Evolutionary conservation across 2,797 vertebrate species (phyloP).

Genomic region (Ctenopoma kingsleyae): DNA sequence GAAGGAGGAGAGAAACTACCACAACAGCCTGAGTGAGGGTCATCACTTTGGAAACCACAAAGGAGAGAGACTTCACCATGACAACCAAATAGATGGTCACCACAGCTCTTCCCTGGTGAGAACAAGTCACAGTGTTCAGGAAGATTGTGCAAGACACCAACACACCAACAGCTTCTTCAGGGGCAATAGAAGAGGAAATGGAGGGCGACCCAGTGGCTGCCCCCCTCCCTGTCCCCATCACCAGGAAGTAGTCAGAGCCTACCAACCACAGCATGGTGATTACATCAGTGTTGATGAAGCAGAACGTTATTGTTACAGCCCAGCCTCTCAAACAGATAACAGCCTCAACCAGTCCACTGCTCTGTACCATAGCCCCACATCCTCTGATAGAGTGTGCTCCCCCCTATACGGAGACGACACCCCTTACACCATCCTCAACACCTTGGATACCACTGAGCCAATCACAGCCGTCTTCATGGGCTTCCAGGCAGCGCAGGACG

Average conservation of each 20-base stretch:
- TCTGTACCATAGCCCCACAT: conserved; percentile 43
- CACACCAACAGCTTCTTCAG: background rate
- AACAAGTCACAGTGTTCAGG: conserved; percentile 8
- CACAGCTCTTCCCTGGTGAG: conserved; percentile 6
- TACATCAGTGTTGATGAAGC: conserved; percentile 55
- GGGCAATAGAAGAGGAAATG: background rate
- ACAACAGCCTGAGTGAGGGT: conserved; percentile 9
- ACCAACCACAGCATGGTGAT: conserved; percentile 45
- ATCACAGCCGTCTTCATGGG: conserved; percentile 96
- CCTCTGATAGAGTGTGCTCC: conserved; percentile 52
- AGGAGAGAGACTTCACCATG: conserved; percentile 1
- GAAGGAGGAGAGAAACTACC: conserved; percentile 26
- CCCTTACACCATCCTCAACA: conserved; percentile 82
- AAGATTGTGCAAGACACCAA: background rate
- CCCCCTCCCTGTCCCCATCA: conserved; percentile 36
- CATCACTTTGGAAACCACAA: conserved; percentile 54
- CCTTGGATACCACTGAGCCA: conserved; percentile 84
- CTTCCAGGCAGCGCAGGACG: conserved; percentile 84
- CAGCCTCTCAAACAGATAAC: conserved; percentile 19
- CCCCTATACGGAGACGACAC: conserved; percentile 71
- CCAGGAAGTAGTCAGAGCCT: conserved; percentile 30
- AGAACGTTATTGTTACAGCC: conserved; percentile 36
- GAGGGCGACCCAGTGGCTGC: conserved; percentile 24
- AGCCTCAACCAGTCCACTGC: conserved; percentile 40
- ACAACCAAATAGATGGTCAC: conserved; percentile 5